These are phyloP conservation scores for Pogonocichla stellata DNA, from an alignment of 2,113 vertebrate species.

Conservation along the genomic window DNA sequence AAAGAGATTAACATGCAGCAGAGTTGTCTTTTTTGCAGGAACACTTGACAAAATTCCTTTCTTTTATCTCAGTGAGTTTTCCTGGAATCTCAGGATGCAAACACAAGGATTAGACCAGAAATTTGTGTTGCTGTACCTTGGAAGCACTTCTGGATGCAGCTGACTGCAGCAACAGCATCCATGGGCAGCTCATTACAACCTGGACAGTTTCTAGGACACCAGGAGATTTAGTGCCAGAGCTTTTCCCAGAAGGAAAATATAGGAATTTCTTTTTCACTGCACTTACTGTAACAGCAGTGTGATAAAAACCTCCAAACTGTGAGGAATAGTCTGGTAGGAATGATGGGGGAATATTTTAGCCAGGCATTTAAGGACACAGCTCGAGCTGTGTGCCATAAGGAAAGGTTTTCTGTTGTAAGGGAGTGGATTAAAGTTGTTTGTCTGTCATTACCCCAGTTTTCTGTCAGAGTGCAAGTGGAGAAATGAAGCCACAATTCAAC, in stretches of 20 bases:
- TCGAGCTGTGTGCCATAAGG: not conserved
- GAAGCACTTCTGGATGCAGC: not conserved
- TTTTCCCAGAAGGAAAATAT: not conserved
- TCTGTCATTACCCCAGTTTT: not conserved
- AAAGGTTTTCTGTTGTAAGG: not conserved
- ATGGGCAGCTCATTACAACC: not conserved
- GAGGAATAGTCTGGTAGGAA: not conserved
- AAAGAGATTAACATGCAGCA: not conserved
- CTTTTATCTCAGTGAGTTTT: not conserved
- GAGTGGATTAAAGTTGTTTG: not conserved
- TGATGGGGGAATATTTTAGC: not conserved
- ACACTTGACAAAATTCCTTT: not conserved
- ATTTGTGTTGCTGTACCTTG: not conserved
- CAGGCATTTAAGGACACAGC: not conserved
- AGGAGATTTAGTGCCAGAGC: not conserved
- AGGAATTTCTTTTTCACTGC: not conserved
- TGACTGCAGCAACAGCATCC: not conserved
- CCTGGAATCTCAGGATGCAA: not conserved
- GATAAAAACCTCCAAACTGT: not conserved
- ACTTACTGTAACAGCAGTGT: not conserved
- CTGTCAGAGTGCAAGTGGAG: not conserved
- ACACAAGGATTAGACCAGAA: fast-evolving
- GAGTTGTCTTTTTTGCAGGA: not conserved
- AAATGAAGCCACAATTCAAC: not conserved
- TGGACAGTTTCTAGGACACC: not conserved